Conservation (phyloP, 1,140 invertebrate genomes). For the Meteorus sp. region DNA sequence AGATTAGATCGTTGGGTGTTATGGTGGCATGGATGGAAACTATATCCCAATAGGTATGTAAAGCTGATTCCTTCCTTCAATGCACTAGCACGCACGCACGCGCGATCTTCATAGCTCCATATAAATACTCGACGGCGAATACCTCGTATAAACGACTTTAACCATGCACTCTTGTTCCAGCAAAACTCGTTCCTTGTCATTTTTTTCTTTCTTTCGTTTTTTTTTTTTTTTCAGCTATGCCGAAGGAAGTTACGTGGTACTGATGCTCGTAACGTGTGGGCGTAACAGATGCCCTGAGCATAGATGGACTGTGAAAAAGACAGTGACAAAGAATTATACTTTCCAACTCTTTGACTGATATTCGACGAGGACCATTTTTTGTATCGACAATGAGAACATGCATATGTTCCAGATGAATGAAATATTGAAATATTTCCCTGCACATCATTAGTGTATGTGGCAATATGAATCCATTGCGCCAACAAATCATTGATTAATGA, state of each 20-base stretch:
- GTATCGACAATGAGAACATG: too few relatives aligned
- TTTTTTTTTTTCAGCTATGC: slow-evolving; percentile 11
- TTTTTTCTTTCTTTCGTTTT: slow-evolving; percentile 10
- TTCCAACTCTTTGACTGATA: too few relatives aligned
- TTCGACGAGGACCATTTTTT: too few relatives aligned
- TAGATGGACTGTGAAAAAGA: too few relatives aligned
- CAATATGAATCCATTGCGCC: too few relatives aligned
- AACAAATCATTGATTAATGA: too few relatives aligned
- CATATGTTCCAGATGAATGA: too few relatives aligned
- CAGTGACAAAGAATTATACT: too few relatives aligned
- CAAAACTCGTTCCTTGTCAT: slow-evolving; percentile 30
- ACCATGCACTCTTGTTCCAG: slow-evolving; percentile 28
- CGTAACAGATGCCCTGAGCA: too few relatives aligned
- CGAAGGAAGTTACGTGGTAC: slow-evolving; percentile 14
- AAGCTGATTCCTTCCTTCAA: neutral
- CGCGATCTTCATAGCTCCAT: slow-evolving; percentile 28
- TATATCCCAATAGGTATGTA: slow-evolving; percentile 25
- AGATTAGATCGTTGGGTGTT: slow-evolving; percentile 15
- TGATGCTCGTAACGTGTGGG: slow-evolving; percentile 15
- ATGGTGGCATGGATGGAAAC: slow-evolving; percentile 10
- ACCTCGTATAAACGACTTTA: slow-evolving; percentile 28
- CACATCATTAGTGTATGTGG: too few relatives aligned
- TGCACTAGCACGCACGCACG: slow-evolving; percentile 14
- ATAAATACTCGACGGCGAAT: slow-evolving; percentile 25
- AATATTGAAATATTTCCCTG: too few relatives aligned